Evolutionary conservation across 2,113 vertebrate species (phyloP), one percentile per base, ranked within the genome.

Genomic region (Pollachius pollachius): DNA sequence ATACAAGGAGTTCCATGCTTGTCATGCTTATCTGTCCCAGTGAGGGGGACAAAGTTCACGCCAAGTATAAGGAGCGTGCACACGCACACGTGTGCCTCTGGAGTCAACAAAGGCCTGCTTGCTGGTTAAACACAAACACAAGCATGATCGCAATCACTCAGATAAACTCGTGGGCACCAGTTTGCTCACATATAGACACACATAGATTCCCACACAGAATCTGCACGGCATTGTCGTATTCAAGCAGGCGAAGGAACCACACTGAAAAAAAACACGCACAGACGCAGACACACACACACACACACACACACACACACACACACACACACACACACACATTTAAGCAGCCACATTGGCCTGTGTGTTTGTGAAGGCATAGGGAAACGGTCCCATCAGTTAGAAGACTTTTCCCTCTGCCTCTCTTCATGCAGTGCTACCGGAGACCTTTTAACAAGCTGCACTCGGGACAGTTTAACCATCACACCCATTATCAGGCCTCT

Each of bases 381-480:
- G 15, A n/a, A 76, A 69, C 52, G 64, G 19, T 16, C 23, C n/a
- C 2, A 0, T 64, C 9, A 73, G 70, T 25, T 5, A 62, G 18
- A 25, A 15, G 25, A 41, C 25, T 57, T 70, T 48, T 48, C 41
- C 41, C 41, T 48, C 41, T 48, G 8, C 8, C 8, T 48, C 41
- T 13, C 12, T 9, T 12, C 41, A 48, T 48, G 9, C 41, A 48
- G 41, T 12, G 41, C 41, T 48, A 1, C 41, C 41, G 41, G 41
- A 48, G 41, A 48, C 41, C 41, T 48, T 41, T 48, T 81, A 72
- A 85, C 75, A 15, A 82, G 74, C 76, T 76, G 64, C 25, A 60
- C 27, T 71, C 58, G 8, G 61, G 79, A 84, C 83, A 72, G 66
- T 78, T 88, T 84, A 64, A 86, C 19, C 21, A 72, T 15, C 5